phyloP scores from a whole-genome alignment of 2,888 invertebrate genomes.

The Dilophus febrilis region DNA sequence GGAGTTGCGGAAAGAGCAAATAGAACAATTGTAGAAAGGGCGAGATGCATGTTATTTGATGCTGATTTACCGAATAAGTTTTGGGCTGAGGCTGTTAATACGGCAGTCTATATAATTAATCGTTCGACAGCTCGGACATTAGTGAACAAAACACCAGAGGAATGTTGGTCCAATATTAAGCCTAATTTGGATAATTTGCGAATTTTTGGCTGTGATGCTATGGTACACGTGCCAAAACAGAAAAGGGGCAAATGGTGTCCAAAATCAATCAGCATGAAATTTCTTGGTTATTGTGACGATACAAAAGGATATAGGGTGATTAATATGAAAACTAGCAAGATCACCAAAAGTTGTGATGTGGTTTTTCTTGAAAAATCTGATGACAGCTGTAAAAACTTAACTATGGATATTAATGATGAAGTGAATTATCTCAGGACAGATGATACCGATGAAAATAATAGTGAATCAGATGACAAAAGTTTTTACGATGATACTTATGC shows the following conservation, averaged over 20 bases:
- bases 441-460: not conserved
- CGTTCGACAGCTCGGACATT: not conserved
- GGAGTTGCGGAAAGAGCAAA: conserved; percentile 17
- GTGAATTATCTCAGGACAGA: not conserved
- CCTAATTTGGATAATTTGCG: conserved; percentile 19
- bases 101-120: conserved; percentile 9
- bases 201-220: conserved; percentile 22
- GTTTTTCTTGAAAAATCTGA: not conserved
- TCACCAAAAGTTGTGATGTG: conserved; percentile 5
- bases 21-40: conserved; percentile 14
- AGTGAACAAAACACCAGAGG: conserved; percentile 18
- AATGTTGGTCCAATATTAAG: conserved; percentile 20
- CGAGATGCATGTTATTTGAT: too few species aligned
- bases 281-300: conserved; percentile 20
- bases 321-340: conserved; percentile 3
- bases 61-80: conserved; percentile 12
- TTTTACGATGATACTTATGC: too few species aligned
- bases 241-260: conserved; percentile 16
- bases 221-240: conserved; percentile 19
- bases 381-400: not conserved
- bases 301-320: conserved; percentile 14
- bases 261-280: conserved; percentile 17
- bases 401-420: not conserved
- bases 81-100: conserved; percentile 20
- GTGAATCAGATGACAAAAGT: too few species aligned